These are phyloP conservation scores for Eudyptes chrysolophus DNA, from an alignment of 2,113 vertebrate genomes.

Conservation along the genomic window DNA sequence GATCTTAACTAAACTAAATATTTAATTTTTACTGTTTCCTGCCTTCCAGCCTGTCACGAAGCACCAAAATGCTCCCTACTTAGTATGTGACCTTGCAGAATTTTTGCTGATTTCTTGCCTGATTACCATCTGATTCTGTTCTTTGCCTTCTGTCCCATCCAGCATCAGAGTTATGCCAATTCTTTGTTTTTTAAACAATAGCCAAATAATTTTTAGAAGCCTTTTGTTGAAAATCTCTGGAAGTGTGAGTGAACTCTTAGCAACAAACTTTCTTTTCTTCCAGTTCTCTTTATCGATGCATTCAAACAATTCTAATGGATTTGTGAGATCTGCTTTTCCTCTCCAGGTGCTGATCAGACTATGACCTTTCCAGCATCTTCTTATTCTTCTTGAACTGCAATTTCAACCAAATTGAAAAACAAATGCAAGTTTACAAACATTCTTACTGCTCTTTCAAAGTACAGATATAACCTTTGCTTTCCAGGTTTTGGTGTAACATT, in stretches of 20 bases:
- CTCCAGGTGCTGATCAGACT: background rate
- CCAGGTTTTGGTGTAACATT: background rate
- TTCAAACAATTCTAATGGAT: background rate
- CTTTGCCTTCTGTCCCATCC: background rate
- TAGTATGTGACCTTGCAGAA: background rate
- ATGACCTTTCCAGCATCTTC: background rate
- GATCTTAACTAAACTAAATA: background rate
- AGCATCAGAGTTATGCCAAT: background rate
- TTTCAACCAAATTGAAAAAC: background rate
- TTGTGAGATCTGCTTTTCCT: background rate
- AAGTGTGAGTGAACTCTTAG: background rate
- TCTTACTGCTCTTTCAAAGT: background rate
- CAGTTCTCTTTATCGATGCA: background rate
- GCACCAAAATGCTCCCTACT: background rate
- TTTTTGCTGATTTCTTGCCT: background rate
- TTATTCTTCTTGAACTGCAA: background rate
- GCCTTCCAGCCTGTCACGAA: background rate
- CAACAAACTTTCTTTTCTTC: background rate
- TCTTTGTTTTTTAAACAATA: background rate
- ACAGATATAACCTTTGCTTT: background rate
- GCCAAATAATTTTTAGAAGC: background rate
- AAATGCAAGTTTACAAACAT: background rate
- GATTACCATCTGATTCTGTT: background rate
- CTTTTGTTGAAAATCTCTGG: background rate
- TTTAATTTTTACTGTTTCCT: background rate